Conservation (phyloP, 2,797 vertebrate genomes). For the Darevskia mixta region DNA sequence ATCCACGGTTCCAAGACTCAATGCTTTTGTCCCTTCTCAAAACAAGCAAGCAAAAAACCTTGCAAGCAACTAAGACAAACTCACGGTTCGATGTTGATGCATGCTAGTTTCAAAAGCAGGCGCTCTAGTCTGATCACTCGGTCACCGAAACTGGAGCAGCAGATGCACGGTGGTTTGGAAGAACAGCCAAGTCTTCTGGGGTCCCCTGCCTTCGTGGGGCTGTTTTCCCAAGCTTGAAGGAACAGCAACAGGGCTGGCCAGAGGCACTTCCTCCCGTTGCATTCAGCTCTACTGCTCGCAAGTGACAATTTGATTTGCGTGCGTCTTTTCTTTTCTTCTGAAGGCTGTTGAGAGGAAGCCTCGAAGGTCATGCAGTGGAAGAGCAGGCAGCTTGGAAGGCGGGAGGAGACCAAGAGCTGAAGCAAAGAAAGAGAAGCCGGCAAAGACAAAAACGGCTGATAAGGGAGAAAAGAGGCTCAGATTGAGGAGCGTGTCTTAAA, state of each 20-base stretch:
- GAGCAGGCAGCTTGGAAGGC: background rate
- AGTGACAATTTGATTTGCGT: slow-evolving; percentile 8
- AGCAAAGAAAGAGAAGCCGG: background rate
- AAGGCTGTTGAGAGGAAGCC: background rate
- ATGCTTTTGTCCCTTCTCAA: background rate
- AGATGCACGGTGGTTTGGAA: background rate
- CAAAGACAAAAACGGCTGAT: background rate
- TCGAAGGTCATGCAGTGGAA: background rate
- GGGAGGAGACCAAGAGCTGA: background rate
- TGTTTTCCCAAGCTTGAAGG: background rate
- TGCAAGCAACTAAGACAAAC: background rate
- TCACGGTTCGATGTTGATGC: background rate
- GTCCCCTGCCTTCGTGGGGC: background rate
- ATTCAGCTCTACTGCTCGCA: background rate
- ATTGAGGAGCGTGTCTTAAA: background rate
- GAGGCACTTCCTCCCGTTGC: background rate
- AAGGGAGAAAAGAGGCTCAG: background rate
- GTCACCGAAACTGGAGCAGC: background rate
- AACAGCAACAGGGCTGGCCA: background rate
- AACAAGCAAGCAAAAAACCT: background rate
- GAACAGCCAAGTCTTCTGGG: background rate
- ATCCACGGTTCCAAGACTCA: background rate
- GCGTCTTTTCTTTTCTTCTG: background rate
- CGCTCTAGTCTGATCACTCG: too few species aligned
- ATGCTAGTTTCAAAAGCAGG: background rate